These are phyloP conservation scores for Branchellion lobata DNA, from an alignment of 2,888 invertebrate genomes.

Conservation along the genomic window DNA sequence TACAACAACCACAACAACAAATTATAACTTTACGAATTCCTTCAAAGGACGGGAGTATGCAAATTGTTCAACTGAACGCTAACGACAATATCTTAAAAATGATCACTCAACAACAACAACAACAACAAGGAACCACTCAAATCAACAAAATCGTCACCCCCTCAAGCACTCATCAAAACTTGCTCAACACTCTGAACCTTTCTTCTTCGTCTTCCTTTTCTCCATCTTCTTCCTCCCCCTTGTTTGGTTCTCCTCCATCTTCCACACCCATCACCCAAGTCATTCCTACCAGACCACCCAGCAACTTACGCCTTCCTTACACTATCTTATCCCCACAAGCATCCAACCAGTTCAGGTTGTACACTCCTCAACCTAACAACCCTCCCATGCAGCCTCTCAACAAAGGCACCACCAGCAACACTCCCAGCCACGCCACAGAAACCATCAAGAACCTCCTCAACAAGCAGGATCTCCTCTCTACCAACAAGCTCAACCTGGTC, in stretches of 20 bases:
- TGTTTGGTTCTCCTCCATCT: too few species aligned
- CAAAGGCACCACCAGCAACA: background rate
- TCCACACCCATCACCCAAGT: background rate
- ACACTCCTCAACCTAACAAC: background rate
- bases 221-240: too few species aligned
- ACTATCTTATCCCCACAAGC: too few species aligned
- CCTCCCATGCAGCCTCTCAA: background rate
- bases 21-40: background rate
- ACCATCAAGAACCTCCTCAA: conserved; percentile 4
- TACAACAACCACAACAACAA: background rate
- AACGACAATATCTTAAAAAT: background rate
- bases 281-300: background rate
- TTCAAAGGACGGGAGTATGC: conserved; percentile 8
- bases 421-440: background rate
- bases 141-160: background rate
- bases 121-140: background rate
- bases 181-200: background rate
- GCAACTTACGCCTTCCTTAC: background rate
- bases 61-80: background rate
- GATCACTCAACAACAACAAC: background rate
- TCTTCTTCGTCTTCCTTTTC: too few species aligned
- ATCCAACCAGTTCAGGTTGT: background rate
- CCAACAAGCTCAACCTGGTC: too few species aligned
- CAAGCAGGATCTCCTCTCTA: background rate
- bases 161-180: background rate